Evolutionary conservation across 2,113 vertebrate species (phyloP).

Genomic region (Parus major): DNA sequence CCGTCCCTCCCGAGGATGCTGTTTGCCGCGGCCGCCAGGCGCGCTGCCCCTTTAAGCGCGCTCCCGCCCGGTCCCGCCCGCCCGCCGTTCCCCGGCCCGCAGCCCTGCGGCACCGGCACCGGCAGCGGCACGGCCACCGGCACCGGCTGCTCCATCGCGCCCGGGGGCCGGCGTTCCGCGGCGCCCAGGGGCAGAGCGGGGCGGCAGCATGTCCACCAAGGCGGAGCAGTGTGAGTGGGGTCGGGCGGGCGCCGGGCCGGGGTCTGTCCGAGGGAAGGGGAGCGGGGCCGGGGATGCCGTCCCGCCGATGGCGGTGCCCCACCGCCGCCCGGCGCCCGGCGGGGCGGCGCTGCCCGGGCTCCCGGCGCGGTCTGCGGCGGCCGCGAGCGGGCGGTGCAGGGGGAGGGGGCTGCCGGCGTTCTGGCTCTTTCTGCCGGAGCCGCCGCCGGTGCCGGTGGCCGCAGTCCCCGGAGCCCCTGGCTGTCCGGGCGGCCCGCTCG

Average conservation of each 20-base stretch:
- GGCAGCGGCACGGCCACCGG: background rate
- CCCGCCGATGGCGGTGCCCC: background rate
- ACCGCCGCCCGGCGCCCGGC: background rate
- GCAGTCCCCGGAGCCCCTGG: background rate
- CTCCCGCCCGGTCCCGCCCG: constrained; percentile 38
- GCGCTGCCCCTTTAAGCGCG: constrained; percentile 68
- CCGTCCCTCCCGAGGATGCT: background rate
- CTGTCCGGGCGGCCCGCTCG: background rate
- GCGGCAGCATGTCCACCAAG: background rate
- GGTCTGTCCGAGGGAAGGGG: background rate
- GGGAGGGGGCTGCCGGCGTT: background rate
- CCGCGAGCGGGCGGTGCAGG: constrained; percentile 24
- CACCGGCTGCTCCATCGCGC: background rate
- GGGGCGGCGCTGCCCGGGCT: background rate
- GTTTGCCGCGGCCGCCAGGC: background rate
- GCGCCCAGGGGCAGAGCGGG: background rate
- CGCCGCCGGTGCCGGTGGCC: background rate
- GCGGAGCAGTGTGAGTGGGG: background rate
- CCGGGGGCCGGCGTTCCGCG: background rate
- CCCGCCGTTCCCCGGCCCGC: background rate
- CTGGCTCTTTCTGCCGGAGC: constrained; percentile 5
- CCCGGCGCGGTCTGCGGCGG: background rate
- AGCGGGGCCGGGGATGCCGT: background rate
- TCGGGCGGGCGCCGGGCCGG: background rate
- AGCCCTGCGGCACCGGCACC: constrained; percentile 62